These are phyloP conservation scores for Toxonevra muliebris DNA, from an alignment of 2,888 invertebrate species.

Conservation along the genomic window DNA sequence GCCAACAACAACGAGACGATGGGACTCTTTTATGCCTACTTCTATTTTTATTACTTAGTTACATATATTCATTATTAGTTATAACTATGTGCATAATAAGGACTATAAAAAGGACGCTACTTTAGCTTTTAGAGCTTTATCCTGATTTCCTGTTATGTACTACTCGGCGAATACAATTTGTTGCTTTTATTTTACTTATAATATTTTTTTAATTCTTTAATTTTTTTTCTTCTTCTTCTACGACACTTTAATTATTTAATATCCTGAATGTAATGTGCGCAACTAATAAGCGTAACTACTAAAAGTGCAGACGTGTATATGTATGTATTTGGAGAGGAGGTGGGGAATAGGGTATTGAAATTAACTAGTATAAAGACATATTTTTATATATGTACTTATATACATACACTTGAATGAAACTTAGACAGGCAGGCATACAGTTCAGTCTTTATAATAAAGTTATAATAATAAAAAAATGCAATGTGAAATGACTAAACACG, in stretches of 20 bases:
- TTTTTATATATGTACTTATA: no score
- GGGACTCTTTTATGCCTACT: no score
- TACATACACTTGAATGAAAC: no score
- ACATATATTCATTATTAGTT: no score
- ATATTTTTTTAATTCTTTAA: not conserved
- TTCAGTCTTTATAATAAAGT: not conserved
- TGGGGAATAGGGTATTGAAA: no score
- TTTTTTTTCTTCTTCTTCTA: not conserved
- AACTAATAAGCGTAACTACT: conserved; percentile 6
- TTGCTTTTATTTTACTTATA: not conserved
- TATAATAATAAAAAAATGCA: conserved; percentile 1
- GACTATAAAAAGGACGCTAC: no score
- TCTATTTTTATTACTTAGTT: no score
- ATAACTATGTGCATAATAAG: no score
- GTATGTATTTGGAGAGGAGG: no score
- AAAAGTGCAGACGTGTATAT: not conserved
- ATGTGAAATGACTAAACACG: not conserved
- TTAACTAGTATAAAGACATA: no score
- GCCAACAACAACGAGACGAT: no score
- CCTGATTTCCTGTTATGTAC: not conserved
- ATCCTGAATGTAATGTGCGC: not conserved
- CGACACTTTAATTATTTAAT: not conserved
- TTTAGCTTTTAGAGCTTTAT: not conserved
- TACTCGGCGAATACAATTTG: not conserved
- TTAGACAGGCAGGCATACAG: not conserved